phyloP scores from a whole-genome alignment of 2,888 invertebrate genomes.

The Amorpha juglandis region DNA sequence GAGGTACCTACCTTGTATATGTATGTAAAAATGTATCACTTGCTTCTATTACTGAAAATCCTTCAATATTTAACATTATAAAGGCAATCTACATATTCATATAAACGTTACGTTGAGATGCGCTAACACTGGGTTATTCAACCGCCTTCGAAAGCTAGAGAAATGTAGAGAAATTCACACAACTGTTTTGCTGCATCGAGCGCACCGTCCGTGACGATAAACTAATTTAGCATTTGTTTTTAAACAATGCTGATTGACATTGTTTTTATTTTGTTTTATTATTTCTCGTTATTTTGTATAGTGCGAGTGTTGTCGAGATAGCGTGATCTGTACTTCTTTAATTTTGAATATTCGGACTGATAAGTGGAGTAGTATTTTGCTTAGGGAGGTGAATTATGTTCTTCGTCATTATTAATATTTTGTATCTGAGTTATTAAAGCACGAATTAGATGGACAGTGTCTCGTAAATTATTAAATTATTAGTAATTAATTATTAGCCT shows the following conservation, averaged over 20 bases:
- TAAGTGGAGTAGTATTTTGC: no score
- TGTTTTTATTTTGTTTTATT: not conserved
- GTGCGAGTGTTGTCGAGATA: no score
- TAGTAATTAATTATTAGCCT: no score
- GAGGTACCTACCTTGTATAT: no score
- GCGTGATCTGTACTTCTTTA: no score
- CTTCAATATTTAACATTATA: not conserved
- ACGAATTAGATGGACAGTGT: no score
- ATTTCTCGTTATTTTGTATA: no score
- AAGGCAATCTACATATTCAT: conserved; percentile 29
- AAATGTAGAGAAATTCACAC: conserved; percentile 78
- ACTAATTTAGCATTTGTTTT: conserved; percentile 14
- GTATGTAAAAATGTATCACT: not conserved
- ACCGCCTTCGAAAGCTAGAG: conserved; percentile 74
- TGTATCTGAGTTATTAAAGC: no score
- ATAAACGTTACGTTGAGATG: conserved; percentile 64
- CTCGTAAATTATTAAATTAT: no score
- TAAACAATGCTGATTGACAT: conserved; percentile 29
- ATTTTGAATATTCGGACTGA: no score
- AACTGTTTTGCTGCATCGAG: conserved; percentile 60
- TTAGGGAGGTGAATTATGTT: no score
- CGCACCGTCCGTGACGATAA: conserved; percentile 55
- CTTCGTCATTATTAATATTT: no score
- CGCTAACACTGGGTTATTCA: conserved; percentile 73
- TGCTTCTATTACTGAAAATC: not conserved